Conservation (phyloP, 2,888 invertebrate genomes). For the Cremastinae sp. region DNA sequence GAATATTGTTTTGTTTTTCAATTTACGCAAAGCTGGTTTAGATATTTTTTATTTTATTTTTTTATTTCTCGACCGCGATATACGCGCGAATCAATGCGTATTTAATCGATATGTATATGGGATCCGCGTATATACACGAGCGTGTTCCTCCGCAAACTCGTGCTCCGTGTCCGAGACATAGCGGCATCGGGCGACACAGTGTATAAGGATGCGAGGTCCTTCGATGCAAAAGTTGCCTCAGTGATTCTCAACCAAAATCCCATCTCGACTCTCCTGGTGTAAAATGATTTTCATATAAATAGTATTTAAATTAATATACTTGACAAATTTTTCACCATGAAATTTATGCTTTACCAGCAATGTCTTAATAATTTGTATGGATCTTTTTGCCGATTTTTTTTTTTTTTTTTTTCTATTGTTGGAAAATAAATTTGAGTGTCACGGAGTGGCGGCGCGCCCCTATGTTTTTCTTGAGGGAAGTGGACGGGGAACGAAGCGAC, state of each 20-base stretch:
- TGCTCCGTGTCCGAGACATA: conserved; percentile 51
- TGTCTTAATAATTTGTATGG: too few species aligned
- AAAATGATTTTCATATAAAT: not conserved
- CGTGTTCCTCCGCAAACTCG: conserved; percentile 44
- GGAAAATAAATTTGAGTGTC: conserved; percentile 65
- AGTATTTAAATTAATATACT: too few species aligned
- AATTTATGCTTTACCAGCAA: too few species aligned
- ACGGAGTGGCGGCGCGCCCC: conserved; percentile 63
- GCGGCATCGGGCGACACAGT: conserved; percentile 50
- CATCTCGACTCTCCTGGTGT: not conserved
- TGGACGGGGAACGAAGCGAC: conserved; percentile 69
- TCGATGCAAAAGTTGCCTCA: conserved; percentile 53
- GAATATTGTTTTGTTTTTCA: too few species aligned
- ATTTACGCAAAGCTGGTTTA: too few species aligned
- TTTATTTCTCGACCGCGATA: not conserved
- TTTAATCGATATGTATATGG: not conserved
- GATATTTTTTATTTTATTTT: too few species aligned
- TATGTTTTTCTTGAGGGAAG: conserved; percentile 70
- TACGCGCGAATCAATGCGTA: not conserved
- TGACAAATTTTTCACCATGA: too few species aligned
- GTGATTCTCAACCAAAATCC: conserved; percentile 56
- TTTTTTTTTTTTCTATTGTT: not conserved
- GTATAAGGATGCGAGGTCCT: conserved; percentile 51
- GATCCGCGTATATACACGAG: conserved; percentile 23
- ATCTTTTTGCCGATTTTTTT: not conserved